A percentile compares a stretch with the other conserved stretches of the same genome.
Evolutionary conservation across 2,797 vertebrate species (phyloP).

Genomic region (Clarias pachynema): DNA sequence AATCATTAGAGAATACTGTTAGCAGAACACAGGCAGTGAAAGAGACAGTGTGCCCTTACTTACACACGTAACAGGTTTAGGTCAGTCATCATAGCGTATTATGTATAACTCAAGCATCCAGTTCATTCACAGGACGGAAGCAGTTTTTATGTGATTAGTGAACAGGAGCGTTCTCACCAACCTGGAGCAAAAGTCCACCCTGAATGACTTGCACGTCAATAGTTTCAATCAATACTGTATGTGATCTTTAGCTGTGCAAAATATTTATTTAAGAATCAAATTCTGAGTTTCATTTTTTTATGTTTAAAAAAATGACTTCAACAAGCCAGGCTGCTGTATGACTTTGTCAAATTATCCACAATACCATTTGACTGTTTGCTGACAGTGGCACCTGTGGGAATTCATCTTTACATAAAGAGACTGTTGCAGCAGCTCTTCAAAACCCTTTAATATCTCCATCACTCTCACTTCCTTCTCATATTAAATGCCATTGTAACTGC

Average conservation of each 20-base stretch:
- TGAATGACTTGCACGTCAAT: not conserved
- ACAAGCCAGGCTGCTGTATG: not conserved
- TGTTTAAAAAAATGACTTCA: not conserved
- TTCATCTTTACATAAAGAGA: not conserved
- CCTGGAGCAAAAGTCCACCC: not conserved
- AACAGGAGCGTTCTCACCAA: not conserved
- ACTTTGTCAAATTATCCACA: not conserved
- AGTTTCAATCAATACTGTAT: slow-evolving; percentile 1
- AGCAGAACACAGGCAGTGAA: not conserved
- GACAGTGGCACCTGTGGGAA: not conserved
- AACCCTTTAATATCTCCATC: not conserved
- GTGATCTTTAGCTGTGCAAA: not conserved
- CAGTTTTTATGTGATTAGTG: not conserved
- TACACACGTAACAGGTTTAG: slow-evolving; percentile 8
- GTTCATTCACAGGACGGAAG: not conserved
- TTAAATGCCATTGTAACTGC: not conserved
- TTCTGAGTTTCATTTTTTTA: not conserved
- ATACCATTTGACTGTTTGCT: not conserved
- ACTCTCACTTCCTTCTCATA: not conserved
- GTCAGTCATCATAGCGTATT: not conserved
- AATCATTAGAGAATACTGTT: slow-evolving; percentile 3
- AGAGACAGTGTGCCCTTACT: not conserved
- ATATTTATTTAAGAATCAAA: not conserved
- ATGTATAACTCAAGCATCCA: not conserved
- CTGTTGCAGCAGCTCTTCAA: slow-evolving; percentile 3